phyloP scores from a whole-genome alignment of 2,888 invertebrate genomes.

The Nebria salina region DNA sequence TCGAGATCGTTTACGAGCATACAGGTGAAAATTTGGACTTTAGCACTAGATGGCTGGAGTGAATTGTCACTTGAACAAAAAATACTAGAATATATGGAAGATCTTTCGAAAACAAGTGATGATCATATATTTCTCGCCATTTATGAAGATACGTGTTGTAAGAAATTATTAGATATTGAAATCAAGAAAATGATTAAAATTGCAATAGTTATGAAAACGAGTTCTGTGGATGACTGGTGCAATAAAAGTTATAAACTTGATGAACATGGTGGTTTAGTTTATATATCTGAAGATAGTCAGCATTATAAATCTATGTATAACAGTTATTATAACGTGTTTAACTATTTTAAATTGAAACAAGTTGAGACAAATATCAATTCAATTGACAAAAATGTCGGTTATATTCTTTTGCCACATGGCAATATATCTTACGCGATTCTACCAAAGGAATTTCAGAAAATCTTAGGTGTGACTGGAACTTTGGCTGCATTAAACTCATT shows the following conservation, averaged over 20 bases:
- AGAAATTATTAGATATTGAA: background rate
- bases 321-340: conserved; percentile 13
- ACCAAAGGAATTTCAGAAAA: background rate
- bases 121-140: background rate
- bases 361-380: background rate
- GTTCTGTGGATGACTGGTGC: background rate
- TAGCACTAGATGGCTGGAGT: background rate
- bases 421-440: conserved; percentile 13
- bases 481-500: background rate
- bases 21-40: conserved; percentile 14
- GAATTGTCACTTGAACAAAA: no score
- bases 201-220: background rate
- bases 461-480: conserved; percentile 18
- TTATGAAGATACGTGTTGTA: background rate
- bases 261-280: conserved; percentile 1
- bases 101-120: background rate
- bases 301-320: background rate
- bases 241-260: background rate
- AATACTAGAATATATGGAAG: background rate
- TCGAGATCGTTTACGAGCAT: background rate
- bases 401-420: background rate
- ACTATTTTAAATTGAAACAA: conserved; percentile 15
- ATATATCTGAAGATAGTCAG: background rate
- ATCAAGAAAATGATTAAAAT: conserved; percentile 4
- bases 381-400: background rate